Percentiles rank a stretch among this genome's conserved stretches.
These are phyloP conservation scores for Porites evermanni DNA, from an alignment of 92 coral and sea anemone species.

Conservation along the genomic window DNA sequence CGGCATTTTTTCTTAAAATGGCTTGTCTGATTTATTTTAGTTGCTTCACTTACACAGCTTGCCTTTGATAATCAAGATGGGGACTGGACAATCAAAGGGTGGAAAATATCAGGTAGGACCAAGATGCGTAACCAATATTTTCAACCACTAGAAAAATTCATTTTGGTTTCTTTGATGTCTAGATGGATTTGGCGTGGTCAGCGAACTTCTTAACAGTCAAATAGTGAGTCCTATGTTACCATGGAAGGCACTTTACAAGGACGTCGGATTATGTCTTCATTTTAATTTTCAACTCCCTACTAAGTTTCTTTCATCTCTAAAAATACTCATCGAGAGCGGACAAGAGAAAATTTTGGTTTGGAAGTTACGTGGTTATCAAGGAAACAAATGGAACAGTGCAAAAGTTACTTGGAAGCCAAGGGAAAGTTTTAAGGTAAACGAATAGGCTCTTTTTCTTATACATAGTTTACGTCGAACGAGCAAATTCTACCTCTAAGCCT, in stretches of 20 bases:
- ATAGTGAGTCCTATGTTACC: slow-evolving; percentile 50
- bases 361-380: slow-evolving; percentile 75
- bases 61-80: not conserved
- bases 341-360: slow-evolving; percentile 38
- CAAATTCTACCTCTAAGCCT: too few relatives aligned
- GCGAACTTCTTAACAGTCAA: slow-evolving; percentile 15
- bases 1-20: not conserved
- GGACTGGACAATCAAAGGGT: slow-evolving; percentile 27
- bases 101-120: slow-evolving; percentile 31
- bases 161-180: not conserved
- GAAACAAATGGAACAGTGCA: slow-evolving; percentile 59
- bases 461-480: too few relatives aligned
- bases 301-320: slow-evolving; percentile 11
- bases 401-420: slow-evolving; percentile 46
- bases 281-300: slow-evolving; percentile 54
- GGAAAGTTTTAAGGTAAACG: slow-evolving; percentile 30
- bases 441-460: not conserved
- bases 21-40: not conserved
- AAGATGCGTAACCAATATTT: not conserved
- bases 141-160: not conserved
- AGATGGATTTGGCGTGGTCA: slow-evolving; percentile 29
- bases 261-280: slow-evolving; percentile 57
- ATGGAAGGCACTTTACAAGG: slow-evolving; percentile 62
- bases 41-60: slow-evolving; percentile 9
- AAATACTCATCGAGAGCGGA: slow-evolving; percentile 22